phyloP scores from a whole-genome alignment of 2,888 invertebrate species.

The Lasioglossum malachurum region DNA sequence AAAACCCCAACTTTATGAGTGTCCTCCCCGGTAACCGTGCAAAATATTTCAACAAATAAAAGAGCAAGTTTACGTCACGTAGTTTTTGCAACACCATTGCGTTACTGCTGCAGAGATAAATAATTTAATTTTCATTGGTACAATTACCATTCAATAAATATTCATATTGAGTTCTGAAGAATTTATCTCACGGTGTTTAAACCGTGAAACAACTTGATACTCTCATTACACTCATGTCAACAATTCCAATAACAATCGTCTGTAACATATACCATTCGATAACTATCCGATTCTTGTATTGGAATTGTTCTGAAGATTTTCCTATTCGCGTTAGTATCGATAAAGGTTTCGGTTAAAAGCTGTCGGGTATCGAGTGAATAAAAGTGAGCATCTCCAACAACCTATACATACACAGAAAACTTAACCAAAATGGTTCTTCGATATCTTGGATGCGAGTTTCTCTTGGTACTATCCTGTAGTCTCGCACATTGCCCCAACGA shows the following conservation, averaged over 20 bases:
- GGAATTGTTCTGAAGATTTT: not conserved
- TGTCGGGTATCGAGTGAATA: not conserved
- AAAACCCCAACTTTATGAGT: not conserved
- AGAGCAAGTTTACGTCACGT: not conserved
- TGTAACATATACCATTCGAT: not conserved
- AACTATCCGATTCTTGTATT: not conserved
- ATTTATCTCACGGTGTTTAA: too few species aligned
- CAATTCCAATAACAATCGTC: not conserved
- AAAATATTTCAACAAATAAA: conserved; percentile 6
- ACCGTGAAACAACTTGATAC: not conserved
- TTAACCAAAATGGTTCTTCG: conserved; percentile 13
- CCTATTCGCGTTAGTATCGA: not conserved
- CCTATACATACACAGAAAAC: not conserved
- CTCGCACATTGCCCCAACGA: not conserved
- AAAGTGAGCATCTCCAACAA: not conserved
- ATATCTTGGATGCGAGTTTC: not conserved
- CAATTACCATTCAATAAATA: not conserved
- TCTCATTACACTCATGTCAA: not conserved
- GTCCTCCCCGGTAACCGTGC: not conserved
- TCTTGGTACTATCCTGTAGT: not conserved
- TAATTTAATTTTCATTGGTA: not conserved
- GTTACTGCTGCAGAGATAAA: not conserved
- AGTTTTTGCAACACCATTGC: not conserved
- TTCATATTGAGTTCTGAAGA: not conserved
- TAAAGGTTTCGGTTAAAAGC: not conserved